These are phyloP conservation scores for Hiodon tergisus DNA, from an alignment of 2,113 vertebrate genomes.

Conservation along the genomic window DNA sequence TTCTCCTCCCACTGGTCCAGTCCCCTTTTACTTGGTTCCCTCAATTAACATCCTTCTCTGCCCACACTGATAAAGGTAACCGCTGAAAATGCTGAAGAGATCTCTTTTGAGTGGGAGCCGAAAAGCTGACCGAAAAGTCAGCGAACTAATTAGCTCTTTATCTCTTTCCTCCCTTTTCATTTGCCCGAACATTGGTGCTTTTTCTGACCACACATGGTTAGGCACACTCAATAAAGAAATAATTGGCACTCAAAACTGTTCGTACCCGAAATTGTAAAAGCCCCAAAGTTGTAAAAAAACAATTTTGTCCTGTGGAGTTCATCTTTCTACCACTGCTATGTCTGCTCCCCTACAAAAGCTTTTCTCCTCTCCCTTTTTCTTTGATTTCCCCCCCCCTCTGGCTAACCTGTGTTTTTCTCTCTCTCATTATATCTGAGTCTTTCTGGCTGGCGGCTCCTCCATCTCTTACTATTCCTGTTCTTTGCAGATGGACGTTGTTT, in stretches of 20 bases:
- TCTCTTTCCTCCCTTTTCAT: slow-evolving; percentile 49
- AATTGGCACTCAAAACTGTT: slow-evolving; percentile 44
- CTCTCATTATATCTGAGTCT: slow-evolving; percentile 18
- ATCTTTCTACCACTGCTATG: neutral
- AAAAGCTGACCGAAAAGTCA: slow-evolving; percentile 26
- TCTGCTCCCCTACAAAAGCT: slow-evolving; percentile 29
- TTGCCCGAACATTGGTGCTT: slow-evolving; percentile 44
- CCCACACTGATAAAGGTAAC: slow-evolving; percentile 18
- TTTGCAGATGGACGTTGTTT: slow-evolving; percentile 99
- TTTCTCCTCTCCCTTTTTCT: slow-evolving; percentile 22
- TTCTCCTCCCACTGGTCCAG: neutral
- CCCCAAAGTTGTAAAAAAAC: too few relatives aligned
- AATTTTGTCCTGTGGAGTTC: neutral
- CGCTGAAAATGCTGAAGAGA: neutral
- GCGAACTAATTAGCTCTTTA: slow-evolving; percentile 62
- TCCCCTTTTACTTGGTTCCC: slow-evolving; percentile 19
- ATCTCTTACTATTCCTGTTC: slow-evolving; percentile 81
- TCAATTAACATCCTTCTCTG: neutral
- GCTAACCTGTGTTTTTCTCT: slow-evolving; percentile 20
- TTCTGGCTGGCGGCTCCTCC: slow-evolving; percentile 35
- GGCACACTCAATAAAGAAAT: slow-evolving; percentile 51
- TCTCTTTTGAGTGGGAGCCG: slow-evolving; percentile 24
- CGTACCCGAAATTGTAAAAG: too few relatives aligned
- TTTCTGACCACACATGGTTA: slow-evolving; percentile 45
- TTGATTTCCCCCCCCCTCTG: neutral